Percentiles rank a stretch among this genome's conserved stretches.
These are phyloP conservation scores for Leptoteleia sp. DNA, from an alignment of 1,140 invertebrate species.

Conservation along the genomic window DNA sequence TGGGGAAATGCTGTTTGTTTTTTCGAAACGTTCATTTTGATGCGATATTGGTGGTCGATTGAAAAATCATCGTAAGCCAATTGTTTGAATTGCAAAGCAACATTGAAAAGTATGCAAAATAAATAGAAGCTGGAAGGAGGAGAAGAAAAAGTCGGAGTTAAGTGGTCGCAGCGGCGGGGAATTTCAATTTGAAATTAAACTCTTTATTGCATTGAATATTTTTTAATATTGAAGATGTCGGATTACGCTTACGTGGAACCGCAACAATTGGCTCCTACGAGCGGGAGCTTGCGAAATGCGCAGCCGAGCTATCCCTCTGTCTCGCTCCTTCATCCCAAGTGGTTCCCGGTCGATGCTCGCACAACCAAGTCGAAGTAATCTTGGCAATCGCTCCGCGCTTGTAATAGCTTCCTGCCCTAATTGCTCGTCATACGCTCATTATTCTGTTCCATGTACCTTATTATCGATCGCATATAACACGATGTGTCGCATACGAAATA, in stretches of 20 bases:
- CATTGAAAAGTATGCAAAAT: background rate
- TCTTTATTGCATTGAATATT: slow-evolving; percentile 32
- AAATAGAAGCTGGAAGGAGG: background rate
- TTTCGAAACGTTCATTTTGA: no score
- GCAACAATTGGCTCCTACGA: slow-evolving; percentile 60
- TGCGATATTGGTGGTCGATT: background rate
- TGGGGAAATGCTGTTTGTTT: no score
- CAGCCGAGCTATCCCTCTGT: slow-evolving; percentile 34
- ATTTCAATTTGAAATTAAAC: slow-evolving; percentile 45
- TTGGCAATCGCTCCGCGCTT: slow-evolving; percentile 62
- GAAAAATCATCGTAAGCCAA: background rate
- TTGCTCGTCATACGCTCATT: slow-evolving; percentile 67
- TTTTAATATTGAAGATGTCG: slow-evolving; percentile 48
- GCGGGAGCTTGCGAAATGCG: slow-evolving; percentile 49
- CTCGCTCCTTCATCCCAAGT: slow-evolving; percentile 50
- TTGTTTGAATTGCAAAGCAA: background rate
- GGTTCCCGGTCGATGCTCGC: slow-evolving; percentile 61
- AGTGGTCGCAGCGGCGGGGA: background rate
- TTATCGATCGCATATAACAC: slow-evolving; percentile 64
- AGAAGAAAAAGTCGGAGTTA: slow-evolving; percentile 8
- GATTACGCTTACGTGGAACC: slow-evolving; percentile 59
- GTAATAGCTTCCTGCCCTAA: slow-evolving; percentile 69
- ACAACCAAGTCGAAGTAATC: slow-evolving; percentile 68
- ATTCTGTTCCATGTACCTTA: slow-evolving; percentile 65
- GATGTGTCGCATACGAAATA: slow-evolving; percentile 60